Evolutionary conservation across 2,888 invertebrate species (phyloP).

Genomic region (Sussaba pulchella): DNA sequence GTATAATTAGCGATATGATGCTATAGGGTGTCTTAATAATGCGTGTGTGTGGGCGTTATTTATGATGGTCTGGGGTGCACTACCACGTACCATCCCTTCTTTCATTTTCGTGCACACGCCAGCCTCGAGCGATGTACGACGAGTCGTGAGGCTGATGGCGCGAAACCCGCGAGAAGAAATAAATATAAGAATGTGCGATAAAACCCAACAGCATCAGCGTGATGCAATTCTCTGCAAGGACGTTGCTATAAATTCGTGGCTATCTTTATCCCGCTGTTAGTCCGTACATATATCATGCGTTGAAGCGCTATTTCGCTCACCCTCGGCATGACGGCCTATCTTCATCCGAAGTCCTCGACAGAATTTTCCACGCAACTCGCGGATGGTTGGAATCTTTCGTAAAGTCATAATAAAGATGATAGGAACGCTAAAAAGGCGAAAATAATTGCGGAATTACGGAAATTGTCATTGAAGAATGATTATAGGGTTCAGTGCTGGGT

Average conservation of each 20-base stretch:
- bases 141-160: background rate
- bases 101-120: background rate
- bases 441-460: background rate
- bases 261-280: constrained; percentile 41
- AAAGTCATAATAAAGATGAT: background rate
- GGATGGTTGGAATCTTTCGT: background rate
- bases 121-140: no score
- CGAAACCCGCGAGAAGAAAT: background rate
- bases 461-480: background rate
- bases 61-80: background rate
- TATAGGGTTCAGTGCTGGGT: no score
- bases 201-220: constrained; percentile 20
- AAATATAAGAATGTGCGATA: constrained; percentile 8
- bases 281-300: background rate
- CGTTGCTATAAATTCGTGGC: constrained; percentile 46
- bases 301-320: background rate
- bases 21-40: no score
- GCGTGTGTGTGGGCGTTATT: no score
- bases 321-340: background rate
- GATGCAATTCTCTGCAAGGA: constrained; percentile 31
- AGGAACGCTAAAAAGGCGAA: background rate
- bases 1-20: no score
- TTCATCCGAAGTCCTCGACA: background rate
- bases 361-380: background rate
- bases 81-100: background rate